These are phyloP conservation scores for Chironomus tepperi DNA, from an alignment of 1,140 invertebrate species.

Conservation along the genomic window DNA sequence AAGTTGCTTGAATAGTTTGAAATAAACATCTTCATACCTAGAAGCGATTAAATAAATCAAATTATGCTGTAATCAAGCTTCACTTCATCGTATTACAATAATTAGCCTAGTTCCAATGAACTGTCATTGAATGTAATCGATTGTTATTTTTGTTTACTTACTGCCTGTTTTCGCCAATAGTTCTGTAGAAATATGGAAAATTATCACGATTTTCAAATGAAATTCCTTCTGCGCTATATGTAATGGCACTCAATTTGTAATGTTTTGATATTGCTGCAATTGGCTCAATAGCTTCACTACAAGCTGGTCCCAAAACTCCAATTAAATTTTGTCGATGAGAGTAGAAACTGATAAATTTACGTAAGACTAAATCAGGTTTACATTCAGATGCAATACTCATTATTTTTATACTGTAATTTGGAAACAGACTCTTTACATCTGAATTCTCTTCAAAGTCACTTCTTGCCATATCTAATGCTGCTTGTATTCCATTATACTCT, in stretches of 20 bases:
- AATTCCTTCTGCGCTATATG: slow-evolving; percentile 71
- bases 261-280: slow-evolving; percentile 71
- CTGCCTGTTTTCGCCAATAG: slow-evolving; percentile 70
- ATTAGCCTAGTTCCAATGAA: no score
- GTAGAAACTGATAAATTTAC: slow-evolving; percentile 67
- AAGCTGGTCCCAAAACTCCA: slow-evolving; percentile 74
- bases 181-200: slow-evolving; percentile 77
- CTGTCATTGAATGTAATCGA: no score
- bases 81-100: not conserved
- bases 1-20: slow-evolving; percentile 39
- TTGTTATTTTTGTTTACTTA: slow-evolving; percentile 40
- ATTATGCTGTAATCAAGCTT: not conserved
- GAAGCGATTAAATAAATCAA: not conserved
- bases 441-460: slow-evolving; percentile 43
- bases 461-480: slow-evolving; percentile 56
- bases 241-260: slow-evolving; percentile 66
- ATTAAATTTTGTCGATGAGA: slow-evolving; percentile 46
- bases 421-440: slow-evolving; percentile 40
- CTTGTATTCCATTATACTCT: slow-evolving; percentile 50
- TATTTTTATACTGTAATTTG: slow-evolving; percentile 54
- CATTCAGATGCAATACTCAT: slow-evolving; percentile 59
- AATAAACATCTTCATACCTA: slow-evolving; percentile 19
- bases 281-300: slow-evolving; percentile 75
- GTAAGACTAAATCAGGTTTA: slow-evolving; percentile 66
- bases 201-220: slow-evolving; percentile 57